These are phyloP conservation scores for Emmelina monodactyla DNA, from an alignment of 2,888 invertebrate species.

Conservation along the genomic window DNA sequence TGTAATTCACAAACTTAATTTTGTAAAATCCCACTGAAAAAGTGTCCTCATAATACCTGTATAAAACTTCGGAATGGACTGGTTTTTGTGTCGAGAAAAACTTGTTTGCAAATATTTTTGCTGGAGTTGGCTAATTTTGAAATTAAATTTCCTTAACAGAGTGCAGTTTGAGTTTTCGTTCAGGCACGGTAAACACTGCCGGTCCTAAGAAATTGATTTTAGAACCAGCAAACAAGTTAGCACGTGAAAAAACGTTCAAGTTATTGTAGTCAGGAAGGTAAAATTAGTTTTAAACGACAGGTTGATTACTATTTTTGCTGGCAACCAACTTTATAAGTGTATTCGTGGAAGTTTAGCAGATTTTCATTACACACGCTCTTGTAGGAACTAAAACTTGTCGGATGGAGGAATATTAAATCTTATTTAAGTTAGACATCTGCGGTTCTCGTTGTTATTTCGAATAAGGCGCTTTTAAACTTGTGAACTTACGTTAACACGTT, in stretches of 20 bases:
- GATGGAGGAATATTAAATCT: conserved; percentile 66
- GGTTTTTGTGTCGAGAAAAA: conserved; percentile 27
- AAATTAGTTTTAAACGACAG: conserved; percentile 65
- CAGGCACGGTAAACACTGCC: conserved; percentile 40
- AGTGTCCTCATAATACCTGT: conserved; percentile 23
- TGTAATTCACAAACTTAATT: conserved; percentile 12
- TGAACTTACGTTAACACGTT: conserved; percentile 5
- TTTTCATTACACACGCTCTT: conserved; percentile 66
- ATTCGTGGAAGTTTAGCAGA: too few species aligned
- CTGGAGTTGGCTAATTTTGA: conserved; percentile 42
- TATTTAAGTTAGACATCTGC: conserved; percentile 63
- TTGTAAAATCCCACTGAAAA: conserved; percentile 1
- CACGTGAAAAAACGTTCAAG: conserved; percentile 55
- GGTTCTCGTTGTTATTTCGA: conserved; percentile 60
- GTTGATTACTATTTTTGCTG: conserved; percentile 60
- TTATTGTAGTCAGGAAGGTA: conserved; percentile 58
- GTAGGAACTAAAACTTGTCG: conserved; percentile 53
- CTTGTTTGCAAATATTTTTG: conserved; percentile 40
- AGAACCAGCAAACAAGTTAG: conserved; percentile 52
- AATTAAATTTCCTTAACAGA: conserved; percentile 33
- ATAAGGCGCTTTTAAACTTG: conserved; percentile 57
- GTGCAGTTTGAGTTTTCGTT: conserved; percentile 36
- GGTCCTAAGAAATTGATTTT: conserved; percentile 58
- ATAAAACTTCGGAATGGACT: conserved; percentile 26
- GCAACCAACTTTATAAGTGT: too few species aligned